phyloP scores from a whole-genome alignment of 2,888 invertebrate genomes.

The Drosophila antonietae region DNA sequence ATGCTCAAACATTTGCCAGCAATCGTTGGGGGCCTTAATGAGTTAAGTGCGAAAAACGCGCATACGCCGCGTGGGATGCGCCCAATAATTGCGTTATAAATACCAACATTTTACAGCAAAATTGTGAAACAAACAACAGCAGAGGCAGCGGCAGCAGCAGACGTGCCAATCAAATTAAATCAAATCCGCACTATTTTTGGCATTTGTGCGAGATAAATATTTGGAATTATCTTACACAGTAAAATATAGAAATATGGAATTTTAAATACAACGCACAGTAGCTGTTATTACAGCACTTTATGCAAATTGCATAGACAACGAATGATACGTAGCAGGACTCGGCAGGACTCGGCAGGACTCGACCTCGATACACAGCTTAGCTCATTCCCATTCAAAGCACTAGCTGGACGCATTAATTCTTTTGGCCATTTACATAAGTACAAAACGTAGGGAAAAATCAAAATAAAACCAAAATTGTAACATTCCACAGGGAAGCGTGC shows the following conservation, averaged over 20 bases:
- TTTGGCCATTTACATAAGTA: constrained; percentile 66
- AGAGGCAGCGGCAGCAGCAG: neutral
- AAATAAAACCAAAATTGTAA: constrained; percentile 45
- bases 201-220: constrained; percentile 12
- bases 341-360: neutral
- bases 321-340: constrained; percentile 8
- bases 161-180: constrained; percentile 51
- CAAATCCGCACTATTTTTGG: constrained; percentile 40
- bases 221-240: constrained; percentile 4
- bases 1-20: constrained; percentile 44
- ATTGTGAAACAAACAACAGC: constrained; percentile 34
- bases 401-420: constrained; percentile 68
- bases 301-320: constrained; percentile 51
- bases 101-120: constrained; percentile 58
- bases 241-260: constrained; percentile 11
- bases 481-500: neutral
- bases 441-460: constrained; percentile 29
- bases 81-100: constrained; percentile 58
- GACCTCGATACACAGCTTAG: constrained; percentile 29
- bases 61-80: constrained; percentile 56
- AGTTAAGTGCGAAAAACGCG: constrained; percentile 73
- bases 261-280: constrained; percentile 10
- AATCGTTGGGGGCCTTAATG: constrained; percentile 58
- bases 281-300: constrained; percentile 48
- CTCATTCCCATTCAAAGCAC: constrained; percentile 67